Evolutionary conservation across 1,140 invertebrate genomes (phyloP).

Genomic region (Procambarus clarkii): DNA sequence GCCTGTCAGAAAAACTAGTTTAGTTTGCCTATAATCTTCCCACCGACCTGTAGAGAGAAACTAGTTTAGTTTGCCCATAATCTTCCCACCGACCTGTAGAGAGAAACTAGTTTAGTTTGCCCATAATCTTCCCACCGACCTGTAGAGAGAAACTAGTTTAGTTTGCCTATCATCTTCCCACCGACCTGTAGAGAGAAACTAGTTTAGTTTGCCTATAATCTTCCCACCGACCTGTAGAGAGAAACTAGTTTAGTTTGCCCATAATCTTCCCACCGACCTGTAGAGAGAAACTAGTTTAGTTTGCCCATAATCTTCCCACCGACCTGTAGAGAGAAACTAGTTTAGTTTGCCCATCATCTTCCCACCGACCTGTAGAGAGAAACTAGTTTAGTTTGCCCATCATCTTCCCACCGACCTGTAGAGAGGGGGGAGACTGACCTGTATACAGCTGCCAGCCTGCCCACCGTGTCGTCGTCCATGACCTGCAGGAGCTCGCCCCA

Average conservation of each 20-base stretch:
- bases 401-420: not conserved
- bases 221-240: not conserved
- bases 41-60: not conserved
- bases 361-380: not conserved
- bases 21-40: too few species aligned
- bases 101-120: too few species aligned
- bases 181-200: not conserved
- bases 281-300: not conserved
- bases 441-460: conserved; percentile 75
- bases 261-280: conserved; percentile 69
- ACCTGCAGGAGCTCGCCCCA: conserved; percentile 87
- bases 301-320: too few species aligned
- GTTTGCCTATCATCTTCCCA: too few species aligned
- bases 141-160: not conserved
- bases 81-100: not conserved
- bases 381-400: too few species aligned
- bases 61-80: too few species aligned
- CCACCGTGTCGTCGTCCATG: conserved; percentile 80
- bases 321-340: not conserved
- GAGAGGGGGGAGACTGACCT: conserved; percentile 72
- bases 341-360: too few species aligned
- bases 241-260: too few species aligned
- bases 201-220: too few species aligned
- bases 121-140: not conserved
- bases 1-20: too few species aligned